Base-by-base conservation (phyloP, 2,113 vertebrate species). In the Mugil cephalus region DNA sequence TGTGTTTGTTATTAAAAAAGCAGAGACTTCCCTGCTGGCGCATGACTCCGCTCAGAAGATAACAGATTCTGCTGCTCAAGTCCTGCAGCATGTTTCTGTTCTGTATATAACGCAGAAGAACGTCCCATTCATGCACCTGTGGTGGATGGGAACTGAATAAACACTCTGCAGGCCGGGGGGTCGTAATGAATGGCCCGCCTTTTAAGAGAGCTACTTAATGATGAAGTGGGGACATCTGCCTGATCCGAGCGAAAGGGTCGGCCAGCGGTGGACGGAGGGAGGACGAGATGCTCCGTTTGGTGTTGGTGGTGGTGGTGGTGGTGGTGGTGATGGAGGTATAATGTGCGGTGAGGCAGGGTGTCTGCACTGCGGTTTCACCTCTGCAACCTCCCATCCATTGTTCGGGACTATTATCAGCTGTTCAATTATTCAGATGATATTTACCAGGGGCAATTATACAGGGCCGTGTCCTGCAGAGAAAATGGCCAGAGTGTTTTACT, bases 371-470 rank as follows among this genome's bases (percentile, higher is more conserved):
- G 91, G 93, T 93, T 91, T 93, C 91, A 94, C 93, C 93, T 88
- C 88, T 85, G 88, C 87, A 89, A 86, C 91, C 89, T 87, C 91
- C 65, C 86, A 85, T 93, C 91, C 86, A 93, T 94, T 94, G 90
- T 88, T 90, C 55, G 51, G 90, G 87, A 90, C 90, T 92, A 93
- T 92, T 90, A 93, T 93, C 86, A 88, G 59, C 83, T 89, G 83
- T 92, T 95, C 86, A 94, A 94, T 95, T 91, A 94, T 95, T 94
- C 86, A 95, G 78, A 80, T 84, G 88, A 88, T 93, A 91, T 94
- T 95, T 94, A 94, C 93, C 89, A 90, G 89, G 79, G 89, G 87
- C 86, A 90, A 91, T 92, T 93, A 88, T 88, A 91, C 81, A 81
- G 85, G 92, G 88, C 85, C 42, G 74, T 55, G 90, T 93, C 91